Percentiles rank a stretch among this genome's conserved stretches.
Conservation (phyloP, 1,140 invertebrate genomes). For the Camponotus floridanus region DNA sequence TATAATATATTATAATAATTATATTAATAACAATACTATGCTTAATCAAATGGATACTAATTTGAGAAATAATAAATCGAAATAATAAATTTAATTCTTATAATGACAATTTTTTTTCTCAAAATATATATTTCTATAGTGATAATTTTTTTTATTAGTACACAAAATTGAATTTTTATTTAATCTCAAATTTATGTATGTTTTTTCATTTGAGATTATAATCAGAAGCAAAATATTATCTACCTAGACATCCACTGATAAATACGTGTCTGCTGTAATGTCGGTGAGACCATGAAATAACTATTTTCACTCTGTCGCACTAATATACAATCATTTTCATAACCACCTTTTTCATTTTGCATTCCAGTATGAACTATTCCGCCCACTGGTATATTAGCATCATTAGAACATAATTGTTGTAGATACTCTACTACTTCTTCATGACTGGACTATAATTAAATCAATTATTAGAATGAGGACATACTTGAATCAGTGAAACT, state of each 20-base stretch:
- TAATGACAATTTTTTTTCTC: background rate
- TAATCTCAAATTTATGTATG: background rate
- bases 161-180: background rate
- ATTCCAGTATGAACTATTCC: conserved; percentile 93
- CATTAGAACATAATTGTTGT: conserved; percentile 92
- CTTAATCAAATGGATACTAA: background rate
- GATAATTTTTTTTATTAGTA: background rate
- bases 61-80: background rate
- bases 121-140: background rate
- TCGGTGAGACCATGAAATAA: conserved; percentile 95
- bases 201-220: background rate
- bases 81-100: background rate
- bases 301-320: conserved; percentile 90
- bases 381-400: conserved; percentile 91
- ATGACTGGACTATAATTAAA: conserved; percentile 85
- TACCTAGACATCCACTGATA: conserved; percentile 90
- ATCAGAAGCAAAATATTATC: conserved; percentile 18
- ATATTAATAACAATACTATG: too few species aligned
- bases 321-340: conserved; percentile 94
- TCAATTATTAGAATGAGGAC: conserved; percentile 37
- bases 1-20: too few species aligned
- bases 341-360: conserved; percentile 93
- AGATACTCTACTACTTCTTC: conserved; percentile 90
- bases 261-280: conserved; percentile 92
- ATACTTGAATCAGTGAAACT: background rate